Evolutionary conservation across 2,113 vertebrate species (phyloP).

Genomic region (Siniperca knerii): DNA sequence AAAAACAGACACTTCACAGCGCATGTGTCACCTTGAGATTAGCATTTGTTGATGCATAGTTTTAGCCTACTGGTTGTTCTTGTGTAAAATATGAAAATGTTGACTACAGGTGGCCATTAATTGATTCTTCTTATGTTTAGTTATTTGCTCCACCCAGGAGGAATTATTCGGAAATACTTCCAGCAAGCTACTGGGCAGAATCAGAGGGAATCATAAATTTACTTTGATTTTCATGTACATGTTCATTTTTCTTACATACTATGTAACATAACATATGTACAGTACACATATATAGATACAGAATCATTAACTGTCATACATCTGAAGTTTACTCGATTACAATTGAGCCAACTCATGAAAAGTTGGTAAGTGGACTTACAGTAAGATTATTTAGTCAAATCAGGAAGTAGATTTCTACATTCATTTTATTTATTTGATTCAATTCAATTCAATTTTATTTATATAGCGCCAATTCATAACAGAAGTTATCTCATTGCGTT

Average conservation of each 20-base stretch:
- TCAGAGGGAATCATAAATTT: constrained; percentile 32
- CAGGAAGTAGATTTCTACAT: not conserved
- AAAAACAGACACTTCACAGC: constrained; percentile 38
- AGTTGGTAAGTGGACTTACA: not conserved
- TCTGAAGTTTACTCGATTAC: not conserved
- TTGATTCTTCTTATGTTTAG: constrained; percentile 10
- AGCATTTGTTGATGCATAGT: constrained; percentile 60
- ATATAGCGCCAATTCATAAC: too few species aligned
- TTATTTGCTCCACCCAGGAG: constrained; percentile 11
- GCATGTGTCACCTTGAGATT: constrained; percentile 72
- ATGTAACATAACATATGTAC: too few species aligned
- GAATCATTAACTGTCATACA: not conserved
- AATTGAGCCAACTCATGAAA: not conserved
- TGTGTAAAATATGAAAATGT: constrained; percentile 19
- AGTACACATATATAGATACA: too few species aligned
- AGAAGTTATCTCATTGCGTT: too few species aligned
- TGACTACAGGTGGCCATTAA: constrained; percentile 30
- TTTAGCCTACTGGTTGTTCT: constrained; percentile 33
- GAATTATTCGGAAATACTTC: constrained; percentile 28
- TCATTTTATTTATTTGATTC: not conserved
- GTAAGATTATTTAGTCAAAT: not conserved
- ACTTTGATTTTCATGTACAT: not conserved
- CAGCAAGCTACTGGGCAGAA: not conserved
- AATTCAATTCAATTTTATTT: too few species aligned
- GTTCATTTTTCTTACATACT: too few species aligned